Percentiles rank a stretch among this genome's conserved stretches.
These are phyloP conservation scores for Calephelis nemesis DNA, from an alignment of 1,140 invertebrate species.

Conservation along the genomic window DNA sequence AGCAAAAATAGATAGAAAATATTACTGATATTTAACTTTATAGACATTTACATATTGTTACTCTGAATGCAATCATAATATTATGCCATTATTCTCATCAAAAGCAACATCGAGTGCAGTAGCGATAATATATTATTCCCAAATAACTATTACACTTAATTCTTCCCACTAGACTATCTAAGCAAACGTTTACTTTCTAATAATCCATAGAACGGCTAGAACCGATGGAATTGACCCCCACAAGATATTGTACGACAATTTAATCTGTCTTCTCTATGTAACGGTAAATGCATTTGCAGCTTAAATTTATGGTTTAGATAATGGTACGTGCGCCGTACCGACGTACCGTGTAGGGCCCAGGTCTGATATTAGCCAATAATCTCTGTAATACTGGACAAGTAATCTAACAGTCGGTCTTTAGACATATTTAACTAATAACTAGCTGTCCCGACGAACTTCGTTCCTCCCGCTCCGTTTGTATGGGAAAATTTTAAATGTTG, in stretches of 20 bases:
- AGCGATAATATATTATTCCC: not conserved
- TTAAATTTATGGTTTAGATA: constrained; percentile 45
- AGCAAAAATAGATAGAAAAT: too few species aligned
- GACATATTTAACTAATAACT: not conserved
- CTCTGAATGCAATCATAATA: too few species aligned
- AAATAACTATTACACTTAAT: not conserved
- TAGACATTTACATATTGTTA: too few species aligned
- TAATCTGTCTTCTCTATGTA: constrained; percentile 49
- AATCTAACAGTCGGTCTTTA: not conserved
- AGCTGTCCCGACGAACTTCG: too few species aligned
- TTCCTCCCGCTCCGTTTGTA: not conserved
- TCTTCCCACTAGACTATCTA: constrained; percentile 4
- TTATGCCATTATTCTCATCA: too few species aligned
- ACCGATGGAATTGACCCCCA: constrained; percentile 47
- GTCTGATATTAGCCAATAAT: constrained; percentile 9
- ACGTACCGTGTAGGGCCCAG: constrained; percentile 23
- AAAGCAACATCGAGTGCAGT: too few species aligned
- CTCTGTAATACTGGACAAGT: not conserved
- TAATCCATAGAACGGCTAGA: constrained; percentile 41
- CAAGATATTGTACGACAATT: constrained; percentile 46
- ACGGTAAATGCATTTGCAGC: constrained; percentile 47
- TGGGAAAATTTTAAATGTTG: too few species aligned
- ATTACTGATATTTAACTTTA: too few species aligned
- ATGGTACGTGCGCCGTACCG: constrained; percentile 32
- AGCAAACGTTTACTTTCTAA: constrained; percentile 55